A percentile compares a stretch with the other conserved stretches of the same genome.
Evolutionary conservation across 1,140 invertebrate genomes (phyloP).

Genomic region (Whitmania pigra): DNA sequence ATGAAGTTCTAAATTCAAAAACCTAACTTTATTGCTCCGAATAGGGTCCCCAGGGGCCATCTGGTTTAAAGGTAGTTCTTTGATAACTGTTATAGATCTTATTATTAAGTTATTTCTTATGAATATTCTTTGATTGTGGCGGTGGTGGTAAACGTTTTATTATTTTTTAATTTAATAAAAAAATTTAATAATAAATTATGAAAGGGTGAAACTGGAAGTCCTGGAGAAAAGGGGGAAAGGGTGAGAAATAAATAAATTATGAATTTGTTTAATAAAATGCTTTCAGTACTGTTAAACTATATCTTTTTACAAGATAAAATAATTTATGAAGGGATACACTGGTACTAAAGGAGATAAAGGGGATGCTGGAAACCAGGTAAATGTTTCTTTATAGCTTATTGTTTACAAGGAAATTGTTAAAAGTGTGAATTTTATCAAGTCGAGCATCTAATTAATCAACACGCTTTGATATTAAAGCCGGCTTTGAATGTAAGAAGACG

Average conservation of each 20-base stretch:
- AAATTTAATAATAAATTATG: too few relatives aligned
- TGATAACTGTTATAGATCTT: background rate
- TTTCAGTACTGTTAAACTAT: background rate
- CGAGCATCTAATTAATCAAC: too few relatives aligned
- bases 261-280: background rate
- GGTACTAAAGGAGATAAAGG: too few relatives aligned
- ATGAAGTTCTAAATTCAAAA: background rate
- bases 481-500: too few relatives aligned
- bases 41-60: background rate
- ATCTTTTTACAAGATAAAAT: background rate
- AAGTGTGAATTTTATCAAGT: too few relatives aligned
- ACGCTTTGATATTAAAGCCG: too few relatives aligned
- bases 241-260: conserved; percentile 3
- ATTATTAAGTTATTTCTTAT: background rate
- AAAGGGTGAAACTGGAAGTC: background rate
- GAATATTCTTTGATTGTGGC: background rate
- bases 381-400: too few relatives aligned
- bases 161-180: too few relatives aligned
- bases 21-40: background rate
- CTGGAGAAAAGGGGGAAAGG: background rate
- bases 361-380: too few relatives aligned
- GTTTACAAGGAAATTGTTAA: too few relatives aligned
- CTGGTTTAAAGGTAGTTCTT: background rate
- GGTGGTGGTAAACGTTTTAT: background rate
- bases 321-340: too few relatives aligned